Evolutionary conservation across 2,888 invertebrate species (phyloP).

Genomic region (Cordylochernes scorpioides): DNA sequence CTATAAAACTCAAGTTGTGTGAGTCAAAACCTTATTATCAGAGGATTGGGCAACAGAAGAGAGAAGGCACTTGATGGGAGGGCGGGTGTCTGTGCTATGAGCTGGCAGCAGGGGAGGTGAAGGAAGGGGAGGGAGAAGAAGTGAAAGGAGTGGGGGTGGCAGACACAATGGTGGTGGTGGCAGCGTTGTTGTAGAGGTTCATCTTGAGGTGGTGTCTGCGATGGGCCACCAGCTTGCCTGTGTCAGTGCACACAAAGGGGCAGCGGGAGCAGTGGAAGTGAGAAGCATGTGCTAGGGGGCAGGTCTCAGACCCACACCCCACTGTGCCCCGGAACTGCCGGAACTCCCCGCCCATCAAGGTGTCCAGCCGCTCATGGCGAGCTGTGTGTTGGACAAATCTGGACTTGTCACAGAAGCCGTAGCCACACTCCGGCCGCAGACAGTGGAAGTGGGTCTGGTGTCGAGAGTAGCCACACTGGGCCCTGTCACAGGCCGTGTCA

Average conservation of each 20-base stretch:
- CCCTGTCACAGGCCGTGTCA: conserved; percentile 69
- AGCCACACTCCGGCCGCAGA: conserved; percentile 70
- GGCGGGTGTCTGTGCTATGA: too few relatives aligned
- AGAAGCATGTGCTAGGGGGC: conserved; percentile 46
- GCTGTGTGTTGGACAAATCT: conserved; percentile 81
- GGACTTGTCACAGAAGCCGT: conserved; percentile 85
- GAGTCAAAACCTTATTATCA: too few relatives aligned
- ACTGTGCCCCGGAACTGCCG: conserved; percentile 74
- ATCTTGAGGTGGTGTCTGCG: conserved; percentile 72
- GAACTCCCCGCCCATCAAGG: conserved; percentile 80
- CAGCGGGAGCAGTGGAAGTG: conserved; percentile 91
- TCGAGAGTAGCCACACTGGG: conserved; percentile 66
- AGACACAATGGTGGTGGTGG: too few relatives aligned
- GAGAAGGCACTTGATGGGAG: too few relatives aligned
- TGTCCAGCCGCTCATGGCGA: conserved; percentile 69
- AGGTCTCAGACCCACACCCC: conserved; percentile 53
- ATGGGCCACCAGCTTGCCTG: conserved; percentile 66
- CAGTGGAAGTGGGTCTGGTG: conserved; percentile 92
- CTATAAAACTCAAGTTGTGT: too few relatives aligned
- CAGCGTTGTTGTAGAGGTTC: too few relatives aligned
- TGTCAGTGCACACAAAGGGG: conserved; percentile 80
- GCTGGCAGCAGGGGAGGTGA: too few relatives aligned
- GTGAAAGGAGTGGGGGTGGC: too few relatives aligned
- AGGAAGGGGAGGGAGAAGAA: too few relatives aligned
- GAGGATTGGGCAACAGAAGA: too few relatives aligned